phyloP scores from a whole-genome alignment of 2,888 invertebrate genomes.

The Epicampocera succincta region DNA sequence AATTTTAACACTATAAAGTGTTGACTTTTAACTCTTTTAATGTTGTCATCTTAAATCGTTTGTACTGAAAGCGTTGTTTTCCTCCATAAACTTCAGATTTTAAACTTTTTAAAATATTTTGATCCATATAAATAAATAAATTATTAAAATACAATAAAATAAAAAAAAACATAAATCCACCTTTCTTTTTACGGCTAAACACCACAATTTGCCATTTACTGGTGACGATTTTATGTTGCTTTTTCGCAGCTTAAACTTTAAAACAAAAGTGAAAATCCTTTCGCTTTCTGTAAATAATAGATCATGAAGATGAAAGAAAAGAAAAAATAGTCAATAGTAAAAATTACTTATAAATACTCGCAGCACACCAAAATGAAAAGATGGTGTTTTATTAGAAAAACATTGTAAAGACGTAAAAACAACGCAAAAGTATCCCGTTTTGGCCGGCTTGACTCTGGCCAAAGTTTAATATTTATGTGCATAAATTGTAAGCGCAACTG shows the following conservation, averaged over 20 bases:
- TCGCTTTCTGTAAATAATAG: constrained; percentile 68
- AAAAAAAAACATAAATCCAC: constrained; percentile 52
- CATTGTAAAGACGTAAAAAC: constrained; percentile 14
- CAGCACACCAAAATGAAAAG: constrained; percentile 19
- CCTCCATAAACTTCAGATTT: constrained; percentile 3
- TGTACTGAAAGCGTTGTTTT: constrained; percentile 34
- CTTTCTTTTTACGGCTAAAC: constrained; percentile 49
- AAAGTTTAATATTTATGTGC: constrained; percentile 46
- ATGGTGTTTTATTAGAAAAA: constrained; percentile 43
- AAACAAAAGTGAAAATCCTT: constrained; percentile 70
- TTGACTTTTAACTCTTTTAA: too few relatives aligned
- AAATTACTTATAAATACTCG: constrained; percentile 48
- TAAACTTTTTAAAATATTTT: constrained; percentile 15
- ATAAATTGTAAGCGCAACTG: constrained; percentile 27
- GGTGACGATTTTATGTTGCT: constrained; percentile 47
- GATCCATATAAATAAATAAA: constrained; percentile 55
- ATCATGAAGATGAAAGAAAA: constrained; percentile 18
- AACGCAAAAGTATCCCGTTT: constrained; percentile 11
- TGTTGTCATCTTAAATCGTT: constrained; percentile 12
- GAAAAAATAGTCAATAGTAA: constrained; percentile 42
- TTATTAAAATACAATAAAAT: constrained; percentile 13
- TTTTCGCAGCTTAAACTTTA: constrained; percentile 28
- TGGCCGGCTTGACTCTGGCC: constrained; percentile 23
- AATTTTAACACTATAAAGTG: too few relatives aligned
- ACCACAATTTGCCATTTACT: constrained; percentile 56